Percentiles rank a stretch among this genome's conserved stretches.
Evolutionary conservation across 2,797 vertebrate genomes (phyloP).

Genomic region (Sorex maritimensis): DNA sequence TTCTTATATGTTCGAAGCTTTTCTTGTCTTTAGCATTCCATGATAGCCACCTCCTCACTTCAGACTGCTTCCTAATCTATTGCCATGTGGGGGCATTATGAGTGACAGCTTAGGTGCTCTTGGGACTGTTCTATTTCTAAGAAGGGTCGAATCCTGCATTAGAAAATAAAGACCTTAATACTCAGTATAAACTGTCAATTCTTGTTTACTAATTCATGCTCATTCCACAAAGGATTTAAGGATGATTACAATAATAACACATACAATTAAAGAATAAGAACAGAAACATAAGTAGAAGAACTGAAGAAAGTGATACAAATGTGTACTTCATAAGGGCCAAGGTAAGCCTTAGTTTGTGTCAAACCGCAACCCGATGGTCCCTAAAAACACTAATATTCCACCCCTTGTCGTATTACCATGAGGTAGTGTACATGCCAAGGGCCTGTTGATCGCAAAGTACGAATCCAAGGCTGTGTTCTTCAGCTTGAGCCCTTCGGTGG

Average conservation of each 20-base stretch:
- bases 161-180: not conserved
- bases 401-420: not conserved
- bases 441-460: constrained; percentile 16
- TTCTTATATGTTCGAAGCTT: constrained; percentile 4
- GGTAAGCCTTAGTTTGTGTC: not conserved
- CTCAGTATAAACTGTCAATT: not conserved
- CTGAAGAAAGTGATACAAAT: constrained; percentile 32
- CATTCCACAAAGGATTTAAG: constrained; percentile 55
- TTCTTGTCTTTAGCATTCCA: not conserved
- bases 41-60: not conserved
- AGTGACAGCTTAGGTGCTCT: not conserved
- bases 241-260: constrained; percentile 46
- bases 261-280: constrained; percentile 15
- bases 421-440: not conserved
- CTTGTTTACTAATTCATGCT: constrained; percentile 13
- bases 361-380: not conserved
- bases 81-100: not conserved
- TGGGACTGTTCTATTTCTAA: not conserved
- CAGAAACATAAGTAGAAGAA: constrained; percentile 15
- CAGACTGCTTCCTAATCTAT: not conserved
- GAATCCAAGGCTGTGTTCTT: not conserved
- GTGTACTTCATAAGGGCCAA: not conserved
- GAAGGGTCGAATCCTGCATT: not conserved
- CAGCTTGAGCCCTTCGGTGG: not conserved
- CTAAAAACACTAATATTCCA: not conserved